Percentiles rank a stretch among this genome's conserved stretches.
phyloP scores from a whole-genome alignment of 2,888 invertebrate species.

The Epicampocera succincta region DNA sequence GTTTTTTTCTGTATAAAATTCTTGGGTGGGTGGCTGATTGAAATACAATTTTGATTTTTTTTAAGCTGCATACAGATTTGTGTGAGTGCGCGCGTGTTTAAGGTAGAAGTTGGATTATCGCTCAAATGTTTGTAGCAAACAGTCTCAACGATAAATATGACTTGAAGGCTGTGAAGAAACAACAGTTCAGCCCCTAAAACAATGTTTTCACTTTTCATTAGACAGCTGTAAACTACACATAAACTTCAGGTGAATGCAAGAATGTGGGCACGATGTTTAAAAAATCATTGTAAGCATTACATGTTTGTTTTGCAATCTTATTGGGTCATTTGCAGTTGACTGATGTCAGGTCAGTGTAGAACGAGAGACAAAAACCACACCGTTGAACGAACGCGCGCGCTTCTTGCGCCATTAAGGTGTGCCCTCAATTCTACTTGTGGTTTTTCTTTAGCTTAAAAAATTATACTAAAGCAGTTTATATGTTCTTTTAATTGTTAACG shows the following conservation, averaged over 20 bases:
- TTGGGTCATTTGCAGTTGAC: constrained; percentile 63
- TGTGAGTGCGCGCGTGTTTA: background rate
- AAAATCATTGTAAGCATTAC: constrained; percentile 49
- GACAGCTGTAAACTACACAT: background rate
- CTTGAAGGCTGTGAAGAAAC: constrained; percentile 6
- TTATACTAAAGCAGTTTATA: constrained; percentile 53
- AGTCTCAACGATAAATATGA: constrained; percentile 22
- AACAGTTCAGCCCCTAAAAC: constrained; percentile 25
- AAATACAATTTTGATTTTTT: constrained; percentile 22
- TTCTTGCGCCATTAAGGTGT: constrained; percentile 72
- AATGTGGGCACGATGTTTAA: background rate
- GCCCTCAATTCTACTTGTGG: constrained; percentile 42
- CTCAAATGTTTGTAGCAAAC: background rate
- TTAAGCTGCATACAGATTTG: background rate
- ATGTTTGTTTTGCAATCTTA: constrained; percentile 63
- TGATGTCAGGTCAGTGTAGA: constrained; percentile 47
- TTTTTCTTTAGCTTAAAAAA: background rate
- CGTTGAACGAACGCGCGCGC: background rate
- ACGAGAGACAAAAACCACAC: background rate
- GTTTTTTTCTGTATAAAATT: constrained; percentile 39
- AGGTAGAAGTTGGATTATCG: constrained; percentile 57
- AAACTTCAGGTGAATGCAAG: background rate
- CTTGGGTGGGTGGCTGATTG: constrained; percentile 56
- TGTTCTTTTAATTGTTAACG: constrained; percentile 67
- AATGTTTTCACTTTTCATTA: constrained; percentile 68